Conservation (phyloP, 2,888 invertebrate species). For the Chrysolina haemoptera region DNA sequence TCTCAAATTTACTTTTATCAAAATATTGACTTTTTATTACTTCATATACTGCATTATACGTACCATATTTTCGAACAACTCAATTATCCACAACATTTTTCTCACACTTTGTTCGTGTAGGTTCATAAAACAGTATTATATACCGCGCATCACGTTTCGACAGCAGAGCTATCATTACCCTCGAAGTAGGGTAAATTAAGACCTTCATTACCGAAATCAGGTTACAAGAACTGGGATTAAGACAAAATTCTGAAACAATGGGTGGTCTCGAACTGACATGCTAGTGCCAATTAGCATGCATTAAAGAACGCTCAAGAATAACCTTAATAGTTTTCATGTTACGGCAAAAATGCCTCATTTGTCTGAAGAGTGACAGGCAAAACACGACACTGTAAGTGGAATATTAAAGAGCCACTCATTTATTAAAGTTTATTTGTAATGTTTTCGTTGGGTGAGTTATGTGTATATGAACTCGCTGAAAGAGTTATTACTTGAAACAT, state of each 20-base stretch:
- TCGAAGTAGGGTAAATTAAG: conserved; percentile 7
- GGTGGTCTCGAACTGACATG: conserved; percentile 28
- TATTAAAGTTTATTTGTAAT: too few relatives aligned
- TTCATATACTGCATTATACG: too few relatives aligned
- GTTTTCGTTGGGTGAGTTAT: too few relatives aligned
- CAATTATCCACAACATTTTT: too few relatives aligned
- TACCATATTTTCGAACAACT: too few relatives aligned
- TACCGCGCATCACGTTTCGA: conserved; percentile 3
- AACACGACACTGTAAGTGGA: conserved; percentile 1
- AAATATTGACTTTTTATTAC: too few relatives aligned
- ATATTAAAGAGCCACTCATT: neutral
- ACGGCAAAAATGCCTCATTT: conserved; percentile 12
- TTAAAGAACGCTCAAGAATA: conserved; percentile 22
- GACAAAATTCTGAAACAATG: conserved; percentile 21
- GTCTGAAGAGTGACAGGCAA: conserved; percentile 10
- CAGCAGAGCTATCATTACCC: conserved; percentile 13
- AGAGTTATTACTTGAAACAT: too few relatives aligned
- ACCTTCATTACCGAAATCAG: conserved; percentile 26
- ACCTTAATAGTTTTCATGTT: conserved; percentile 20
- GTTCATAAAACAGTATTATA: too few relatives aligned
- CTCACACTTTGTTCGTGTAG: too few relatives aligned
- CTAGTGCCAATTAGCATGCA: conserved; percentile 27
- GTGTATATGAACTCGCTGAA: too few relatives aligned
- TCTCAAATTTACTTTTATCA: too few relatives aligned
- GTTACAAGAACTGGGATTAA: conserved; percentile 14